Conservation (phyloP, 2,113 vertebrate genomes). For the Semicossyphus pulcher region DNA sequence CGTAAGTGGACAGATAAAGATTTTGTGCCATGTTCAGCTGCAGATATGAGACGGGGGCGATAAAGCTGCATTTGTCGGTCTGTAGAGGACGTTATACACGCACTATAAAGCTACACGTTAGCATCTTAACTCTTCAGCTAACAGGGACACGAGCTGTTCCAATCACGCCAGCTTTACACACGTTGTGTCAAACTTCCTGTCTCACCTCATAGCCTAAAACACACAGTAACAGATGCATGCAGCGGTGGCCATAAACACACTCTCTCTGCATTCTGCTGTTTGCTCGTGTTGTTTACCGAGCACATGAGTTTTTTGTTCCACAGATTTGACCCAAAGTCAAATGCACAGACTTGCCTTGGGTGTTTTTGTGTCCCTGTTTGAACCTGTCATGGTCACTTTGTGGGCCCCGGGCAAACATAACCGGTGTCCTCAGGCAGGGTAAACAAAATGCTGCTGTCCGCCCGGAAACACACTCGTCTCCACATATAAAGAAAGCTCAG, state of each 20-base stretch:
- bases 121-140: too few species aligned
- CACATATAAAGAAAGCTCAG: not conserved
- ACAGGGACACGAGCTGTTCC: too few species aligned
- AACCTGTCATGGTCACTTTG: constrained; percentile 25
- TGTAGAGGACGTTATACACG: too few species aligned
- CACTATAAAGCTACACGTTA: too few species aligned
- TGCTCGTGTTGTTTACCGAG: not conserved
- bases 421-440: constrained; percentile 37
- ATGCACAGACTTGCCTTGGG: constrained; percentile 35
- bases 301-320: not conserved
- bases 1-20: constrained; percentile 42
- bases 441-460: constrained; percentile 35
- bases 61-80: too few species aligned
- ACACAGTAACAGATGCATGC: too few species aligned
- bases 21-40: constrained; percentile 10
- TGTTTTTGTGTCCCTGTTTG: constrained; percentile 19
- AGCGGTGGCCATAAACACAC: too few species aligned
- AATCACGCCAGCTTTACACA: too few species aligned
- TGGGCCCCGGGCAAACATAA: constrained; percentile 35
- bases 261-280: not conserved
- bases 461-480: constrained; percentile 26
- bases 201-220: too few species aligned
- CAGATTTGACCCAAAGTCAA: constrained; percentile 32
- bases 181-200: too few species aligned
- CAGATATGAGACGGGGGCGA: not conserved